These are phyloP conservation scores for Apeira syringaria DNA, from an alignment of 2,888 invertebrate genomes.

Conservation along the genomic window DNA sequence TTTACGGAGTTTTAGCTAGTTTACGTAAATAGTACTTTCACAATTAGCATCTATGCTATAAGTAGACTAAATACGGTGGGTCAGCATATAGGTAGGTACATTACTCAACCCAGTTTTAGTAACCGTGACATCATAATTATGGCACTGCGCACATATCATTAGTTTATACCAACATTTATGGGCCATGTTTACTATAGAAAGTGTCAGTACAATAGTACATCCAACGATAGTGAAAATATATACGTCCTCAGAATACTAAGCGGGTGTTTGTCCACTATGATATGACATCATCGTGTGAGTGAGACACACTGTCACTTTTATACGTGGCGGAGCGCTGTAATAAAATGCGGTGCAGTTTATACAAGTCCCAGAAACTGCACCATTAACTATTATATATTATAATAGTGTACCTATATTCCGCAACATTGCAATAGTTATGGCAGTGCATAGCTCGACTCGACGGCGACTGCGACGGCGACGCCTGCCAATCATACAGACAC, in stretches of 20 bases:
- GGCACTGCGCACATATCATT: conserved; percentile 43
- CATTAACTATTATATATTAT: too few relatives aligned
- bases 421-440: conserved; percentile 10
- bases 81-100: too few relatives aligned
- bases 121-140: conserved; percentile 42
- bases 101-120: conserved; percentile 27
- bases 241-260: conserved; percentile 56
- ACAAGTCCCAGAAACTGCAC: conserved; percentile 31
- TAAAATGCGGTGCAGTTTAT: conserved; percentile 24
- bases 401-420: conserved; percentile 6
- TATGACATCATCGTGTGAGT: conserved; percentile 30
- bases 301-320: conserved; percentile 8
- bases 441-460: conserved; percentile 2
- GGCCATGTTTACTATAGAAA: conserved; percentile 71
- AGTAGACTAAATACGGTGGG: too few relatives aligned
- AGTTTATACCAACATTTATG: conserved; percentile 47
- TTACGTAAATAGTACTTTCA: too few relatives aligned
- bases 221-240: conserved; percentile 78
- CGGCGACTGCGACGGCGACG: too few relatives aligned
- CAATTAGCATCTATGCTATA: too few relatives aligned
- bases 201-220: conserved; percentile 66
- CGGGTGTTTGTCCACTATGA: conserved; percentile 35
- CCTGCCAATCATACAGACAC: conserved; percentile 9
- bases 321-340: conserved; percentile 5
- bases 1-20: too few relatives aligned